A percentile compares a stretch with the other conserved stretches of the same genome.
Conservation (phyloP, 2,113 vertebrate species). For the Mastomys coucha region DNA sequence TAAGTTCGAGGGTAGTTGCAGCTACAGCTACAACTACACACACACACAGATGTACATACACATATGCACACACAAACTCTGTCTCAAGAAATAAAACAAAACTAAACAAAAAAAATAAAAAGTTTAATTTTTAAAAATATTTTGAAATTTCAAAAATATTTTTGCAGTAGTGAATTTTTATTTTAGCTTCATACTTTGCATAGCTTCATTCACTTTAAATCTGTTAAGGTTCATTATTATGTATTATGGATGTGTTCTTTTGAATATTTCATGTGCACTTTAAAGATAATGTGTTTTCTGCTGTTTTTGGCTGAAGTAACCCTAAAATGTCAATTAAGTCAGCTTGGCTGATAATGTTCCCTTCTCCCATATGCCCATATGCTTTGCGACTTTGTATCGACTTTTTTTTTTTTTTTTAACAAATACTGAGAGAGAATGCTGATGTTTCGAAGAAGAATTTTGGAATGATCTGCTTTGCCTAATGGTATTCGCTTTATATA, state of each 20-base stretch:
- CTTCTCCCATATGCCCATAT: not conserved
- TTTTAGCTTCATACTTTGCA: not conserved
- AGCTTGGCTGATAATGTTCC: not conserved
- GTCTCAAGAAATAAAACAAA: not conserved
- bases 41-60: no score
- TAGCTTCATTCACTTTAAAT: not conserved
- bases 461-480: not conserved
- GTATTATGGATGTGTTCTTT: constrained; percentile 7
- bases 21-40: not conserved
- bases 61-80: not conserved
- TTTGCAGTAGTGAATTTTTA: not conserved
- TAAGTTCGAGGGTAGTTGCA: not conserved
- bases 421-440: not conserved
- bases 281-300: constrained; percentile 31
- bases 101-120: not conserved
- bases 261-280: constrained; percentile 27
- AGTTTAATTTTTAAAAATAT: not conserved
- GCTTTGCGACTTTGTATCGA: not conserved
- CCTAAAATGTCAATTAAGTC: constrained; percentile 44
- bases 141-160: not conserved
- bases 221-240: not conserved
- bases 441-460: not conserved
- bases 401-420: not conserved
- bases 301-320: not conserved
- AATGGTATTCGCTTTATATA: not conserved